phyloP scores from a whole-genome alignment of 2,113 vertebrate genomes.

The Bombycilla garrulus region DNA sequence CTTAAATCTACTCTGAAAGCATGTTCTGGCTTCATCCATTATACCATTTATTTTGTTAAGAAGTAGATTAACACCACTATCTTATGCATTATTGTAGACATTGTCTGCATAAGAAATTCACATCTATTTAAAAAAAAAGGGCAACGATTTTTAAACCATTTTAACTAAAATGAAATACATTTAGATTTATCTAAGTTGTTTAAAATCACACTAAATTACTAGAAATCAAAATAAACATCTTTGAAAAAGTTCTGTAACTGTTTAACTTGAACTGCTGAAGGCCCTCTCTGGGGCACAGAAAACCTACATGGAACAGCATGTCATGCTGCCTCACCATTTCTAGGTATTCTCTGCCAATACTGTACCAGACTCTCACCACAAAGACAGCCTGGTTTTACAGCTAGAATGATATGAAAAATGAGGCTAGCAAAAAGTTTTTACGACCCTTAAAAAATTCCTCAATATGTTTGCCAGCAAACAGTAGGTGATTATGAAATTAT shows the following conservation, averaged over 20 bases:
- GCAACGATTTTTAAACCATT: neutral
- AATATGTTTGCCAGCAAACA: slow-evolving; percentile 25
- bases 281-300: neutral
- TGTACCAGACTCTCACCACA: neutral
- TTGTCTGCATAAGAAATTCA: neutral
- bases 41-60: neutral
- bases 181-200: neutral
- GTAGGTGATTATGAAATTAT: slow-evolving; percentile 39
- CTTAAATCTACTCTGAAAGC: neutral
- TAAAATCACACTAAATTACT: neutral
- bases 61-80: neutral
- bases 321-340: neutral
- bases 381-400: slow-evolving; percentile 5
- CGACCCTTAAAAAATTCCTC: slow-evolving; percentile 5
- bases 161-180: neutral
- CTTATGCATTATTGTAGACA: neutral
- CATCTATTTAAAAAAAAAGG: neutral
- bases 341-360: rapidly evolving
- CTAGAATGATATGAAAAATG: neutral
- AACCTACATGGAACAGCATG: neutral
- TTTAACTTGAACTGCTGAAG: neutral
- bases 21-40: neutral
- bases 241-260: neutral
- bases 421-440: slow-evolving; percentile 34
- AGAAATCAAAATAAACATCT: neutral